Percentiles rank a stretch among this genome's conserved stretches.
Conservation (phyloP, 92 coral and sea anemone genomes). For the Isaurus tuberculatus region DNA sequence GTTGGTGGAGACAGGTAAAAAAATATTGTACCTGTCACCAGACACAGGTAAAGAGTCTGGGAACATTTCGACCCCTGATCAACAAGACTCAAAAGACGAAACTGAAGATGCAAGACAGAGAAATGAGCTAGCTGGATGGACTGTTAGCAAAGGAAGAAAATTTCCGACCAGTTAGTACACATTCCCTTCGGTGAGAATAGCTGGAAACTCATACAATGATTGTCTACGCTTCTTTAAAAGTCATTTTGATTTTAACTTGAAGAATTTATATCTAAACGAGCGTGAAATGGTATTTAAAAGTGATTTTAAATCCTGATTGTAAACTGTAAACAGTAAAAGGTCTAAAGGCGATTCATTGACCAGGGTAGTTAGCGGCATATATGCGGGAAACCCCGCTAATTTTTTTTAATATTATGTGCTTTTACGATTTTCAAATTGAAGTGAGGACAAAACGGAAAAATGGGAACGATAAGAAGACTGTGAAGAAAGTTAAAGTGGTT, state of each 20-base stretch:
- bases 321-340: not conserved
- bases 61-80: too few species aligned
- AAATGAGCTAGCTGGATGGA: not conserved
- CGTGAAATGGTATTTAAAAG: not conserved
- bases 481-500: not conserved
- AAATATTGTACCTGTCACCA: too few species aligned
- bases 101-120: not conserved
- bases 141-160: not conserved
- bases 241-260: not conserved
- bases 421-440: not conserved
- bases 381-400: not conserved
- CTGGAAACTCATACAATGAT: not conserved
- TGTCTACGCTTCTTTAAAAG: not conserved
- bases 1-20: too few species aligned
- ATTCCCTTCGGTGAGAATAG: not conserved
- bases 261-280: not conserved
- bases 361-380: not conserved
- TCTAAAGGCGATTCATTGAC: not conserved
- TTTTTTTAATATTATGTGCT: not conserved
- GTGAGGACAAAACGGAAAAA: not conserved
- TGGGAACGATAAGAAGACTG: not conserved
- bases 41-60: too few species aligned
- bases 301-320: not conserved
- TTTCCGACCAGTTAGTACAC: not conserved
- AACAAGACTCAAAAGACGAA: constrained; percentile 1